Evolutionary conservation across 2,888 invertebrate species (phyloP), one percentile per base, ranked within the genome.

Genomic region (Melinaea menophilus): DNA sequence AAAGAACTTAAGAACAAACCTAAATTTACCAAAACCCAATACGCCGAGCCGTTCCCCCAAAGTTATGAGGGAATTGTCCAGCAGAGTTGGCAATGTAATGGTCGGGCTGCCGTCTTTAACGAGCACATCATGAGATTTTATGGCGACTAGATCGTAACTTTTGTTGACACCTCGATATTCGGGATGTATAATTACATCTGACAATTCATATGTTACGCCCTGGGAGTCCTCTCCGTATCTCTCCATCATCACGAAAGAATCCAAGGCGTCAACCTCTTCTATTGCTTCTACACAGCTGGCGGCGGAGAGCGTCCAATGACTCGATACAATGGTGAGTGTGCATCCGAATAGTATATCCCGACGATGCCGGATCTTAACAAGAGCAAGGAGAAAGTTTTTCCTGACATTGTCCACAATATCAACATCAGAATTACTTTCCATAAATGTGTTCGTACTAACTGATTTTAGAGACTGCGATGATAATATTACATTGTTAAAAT

Each of bases 271-370:
- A 41, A 81, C 76, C 66, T 88, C 85, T 65, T 88, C 85, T 31
- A 87, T 78, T 1, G 85, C 76, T 62, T 85, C 84, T 41, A 88
- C 75, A 68, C 88, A 89, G 67, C 86, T 88, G 12, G 88, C 89
- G 0, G 88, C 82, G 2, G 89, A 88, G 59, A 89, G 63, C 33
- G 79, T 74, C 85, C 88, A 88, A 62, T 72, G 72, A 9, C 71
- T 67, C 12, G 77, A 74, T 22, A 90, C 68, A n/a, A 82, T 74
- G 2, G 86, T 84, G 51, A 86, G 73, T 2, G 79, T 81, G 69
- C 89, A 90, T 2, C 86, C 88, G 64, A 87, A 87, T 34, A 75
- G 79, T 4, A 81, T 58, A 37, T 79, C 79, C n/a, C 71, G 69
- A 1, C 74, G 75, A 3, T 82, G 80, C 33, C 74, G 79, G 34